Conservation (phyloP, 2,797 vertebrate species). For the Pseudotriccus pelzelni region DNA sequence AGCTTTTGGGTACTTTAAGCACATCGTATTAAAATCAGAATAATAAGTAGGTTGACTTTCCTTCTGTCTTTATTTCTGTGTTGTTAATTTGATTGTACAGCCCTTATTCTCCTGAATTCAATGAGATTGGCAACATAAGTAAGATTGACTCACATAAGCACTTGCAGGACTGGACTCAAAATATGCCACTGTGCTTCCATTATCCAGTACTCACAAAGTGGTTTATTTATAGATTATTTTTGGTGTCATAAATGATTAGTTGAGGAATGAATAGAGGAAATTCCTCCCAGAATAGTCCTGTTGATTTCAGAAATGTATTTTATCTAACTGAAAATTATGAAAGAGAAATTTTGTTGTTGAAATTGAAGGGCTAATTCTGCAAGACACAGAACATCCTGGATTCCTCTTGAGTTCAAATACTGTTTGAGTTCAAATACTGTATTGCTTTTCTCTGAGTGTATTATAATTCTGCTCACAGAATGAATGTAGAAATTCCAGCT, state of each 20-base stretch:
- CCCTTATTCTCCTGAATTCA: conserved; percentile 1
- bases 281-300: conserved; percentile 36
- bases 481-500: conserved; percentile 54
- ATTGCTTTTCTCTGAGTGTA: neutral
- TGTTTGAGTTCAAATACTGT: conserved; percentile 9
- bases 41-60: conserved; percentile 35
- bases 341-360: conserved; percentile 16
- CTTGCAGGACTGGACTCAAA: neutral
- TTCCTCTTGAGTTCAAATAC: conserved; percentile 42
- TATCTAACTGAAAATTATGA: conserved; percentile 5
- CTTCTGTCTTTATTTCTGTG: conserved; percentile 55
- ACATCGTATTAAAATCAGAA: conserved; percentile 49
- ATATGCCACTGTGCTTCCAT: neutral
- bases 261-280: conserved; percentile 10
- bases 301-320: conserved; percentile 42
- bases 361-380: conserved; percentile 34
- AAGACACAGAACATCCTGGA: neutral
- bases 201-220: neutral
- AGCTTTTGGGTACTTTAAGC: conserved; percentile 58
- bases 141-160: neutral
- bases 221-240: conserved; percentile 15
- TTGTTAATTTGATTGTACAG: conserved; percentile 35
- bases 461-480: conserved; percentile 35
- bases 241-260: conserved; percentile 1
- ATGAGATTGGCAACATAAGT: neutral